These are phyloP conservation scores for Ganaspis brasiliensis DNA, from an alignment of 2,888 invertebrate genomes.

Conservation along the genomic window DNA sequence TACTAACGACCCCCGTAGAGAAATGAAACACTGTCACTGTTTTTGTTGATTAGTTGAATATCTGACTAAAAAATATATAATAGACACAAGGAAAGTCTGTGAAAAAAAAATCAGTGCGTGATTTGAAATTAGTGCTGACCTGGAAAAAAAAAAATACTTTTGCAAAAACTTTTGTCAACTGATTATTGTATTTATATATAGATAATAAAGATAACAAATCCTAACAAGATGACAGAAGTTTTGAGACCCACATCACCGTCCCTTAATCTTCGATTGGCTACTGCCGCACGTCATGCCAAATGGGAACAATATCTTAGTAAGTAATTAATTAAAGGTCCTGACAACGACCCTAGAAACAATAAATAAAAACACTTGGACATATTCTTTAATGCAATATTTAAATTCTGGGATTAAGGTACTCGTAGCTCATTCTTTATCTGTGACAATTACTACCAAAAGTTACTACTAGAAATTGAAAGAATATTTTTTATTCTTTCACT, in stretches of 20 bases:
- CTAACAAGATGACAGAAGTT: constrained; percentile 65
- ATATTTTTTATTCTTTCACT: no score
- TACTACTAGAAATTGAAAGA: no score
- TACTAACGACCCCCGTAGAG: no score
- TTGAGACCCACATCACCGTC: constrained; percentile 69
- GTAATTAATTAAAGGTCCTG: constrained; percentile 55
- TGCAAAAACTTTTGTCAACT: neutral
- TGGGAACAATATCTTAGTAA: constrained; percentile 77
- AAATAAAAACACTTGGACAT: neutral
- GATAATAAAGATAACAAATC: constrained; percentile 39
- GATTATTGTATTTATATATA: constrained; percentile 33
- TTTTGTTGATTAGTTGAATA: no score
- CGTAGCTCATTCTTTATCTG: no score
- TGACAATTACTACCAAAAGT: no score
- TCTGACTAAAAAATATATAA: no score
- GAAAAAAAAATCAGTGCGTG: no score
- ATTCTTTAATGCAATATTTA: no score
- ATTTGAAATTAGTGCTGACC: neutral
- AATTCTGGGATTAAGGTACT: no score
- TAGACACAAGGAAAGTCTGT: no score
- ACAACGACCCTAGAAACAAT: constrained; percentile 3
- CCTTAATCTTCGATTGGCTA: constrained; percentile 68
- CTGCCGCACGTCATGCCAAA: constrained; percentile 71
- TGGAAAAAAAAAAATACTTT: neutral
- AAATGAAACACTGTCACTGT: no score